Evolutionary conservation across 2,888 invertebrate species (phyloP), one percentile per base, ranked within the genome.

Genomic region (Lycophotia porphyrea): DNA sequence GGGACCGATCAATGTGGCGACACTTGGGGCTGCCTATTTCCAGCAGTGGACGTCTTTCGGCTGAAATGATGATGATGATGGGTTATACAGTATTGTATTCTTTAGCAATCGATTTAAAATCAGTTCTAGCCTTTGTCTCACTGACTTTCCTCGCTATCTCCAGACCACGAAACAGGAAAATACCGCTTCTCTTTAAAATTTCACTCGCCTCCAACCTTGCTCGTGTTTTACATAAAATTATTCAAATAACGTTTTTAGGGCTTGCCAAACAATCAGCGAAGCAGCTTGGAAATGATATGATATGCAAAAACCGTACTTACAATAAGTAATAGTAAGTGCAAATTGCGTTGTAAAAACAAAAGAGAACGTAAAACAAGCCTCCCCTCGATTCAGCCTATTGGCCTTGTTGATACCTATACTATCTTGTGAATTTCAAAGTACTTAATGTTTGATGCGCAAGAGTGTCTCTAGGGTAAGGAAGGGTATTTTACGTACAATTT

Each of bases 271-370:
- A 82, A 73, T 63, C 60, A 71, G 31, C 27, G 36, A 64, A 72
- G 34, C 55, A 69, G 39, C 58, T 52, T 49, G 52, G n/a, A 68
- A 72, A 74, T 70, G 36, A 66, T 75, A 65, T 36, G 24, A 44
- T 47, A 76, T 78, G 3, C 61, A 5, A 70, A 78, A 63, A 31
- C 49, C 75, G 67, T 75, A 76, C 71, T 81, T 74, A 66, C 34
- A 36, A 15, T 71, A 71, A 76, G 72, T 69, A 61, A 55, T 11
- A 47, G 52, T 60, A 69, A 80, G 65, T 76, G 84, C 61, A 66
- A 77, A 84, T 81, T 76, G 76, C 49, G 34, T 70, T 71, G 58
- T 79, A 68, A 86, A 81, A 79, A 77, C 18, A 78, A 76, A 78
- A 65, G 61, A 49, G 36, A 27, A 31, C 21, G 47, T 36, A 36